Evolutionary conservation across 1,140 invertebrate species (phyloP), one percentile per base, ranked within the genome.

Genomic region (Medauroidea extradentata): DNA sequence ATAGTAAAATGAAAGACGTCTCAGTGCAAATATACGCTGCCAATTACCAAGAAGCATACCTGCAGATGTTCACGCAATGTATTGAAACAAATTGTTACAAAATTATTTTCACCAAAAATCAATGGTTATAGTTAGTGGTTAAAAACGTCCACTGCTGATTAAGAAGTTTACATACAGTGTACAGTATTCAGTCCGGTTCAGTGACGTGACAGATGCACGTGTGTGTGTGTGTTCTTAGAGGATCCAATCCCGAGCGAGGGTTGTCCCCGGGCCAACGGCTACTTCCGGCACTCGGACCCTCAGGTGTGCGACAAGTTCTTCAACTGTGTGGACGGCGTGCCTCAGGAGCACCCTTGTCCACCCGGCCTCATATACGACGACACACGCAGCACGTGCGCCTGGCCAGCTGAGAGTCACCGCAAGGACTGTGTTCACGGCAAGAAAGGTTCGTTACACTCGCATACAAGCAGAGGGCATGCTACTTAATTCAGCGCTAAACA

Each of bases 321-420:
- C 70, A 90, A 90, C 71, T 92, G 90, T 71, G 84, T 88, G 0
- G 86, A 90, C 57, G 89, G 90, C 11, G 74, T 82, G 0, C 79
- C 85, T n/a, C 83, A 85, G 56, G 79, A 83, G 57, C 79, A 87
- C 62, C 82, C 87, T 0, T 93, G 91, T 72, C 88, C 90, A 0
- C 87, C 88, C 16, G 88, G 90, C 14, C 77, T 91, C n/a, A 81
- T 89, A 61, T 93, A 89, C 73, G 87, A 91, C 66, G 86, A 90
- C 54, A 80, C 83, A 16, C 80, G 78, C 53, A 85, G 85, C 23
- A 86, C 85, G 56, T 92, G 90, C 69, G 83, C 88, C 25, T 93
- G 89, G 89, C 78, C 82, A 0, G 71, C 75, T 0, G 81, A 85
- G 24, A 82, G 85, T 14, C 78, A 79, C 23, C 75, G 85, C 27